Evolutionary conservation across 2,113 vertebrate species (phyloP), one percentile per base, ranked within the genome.

Genomic region (Caracal caracal): DNA sequence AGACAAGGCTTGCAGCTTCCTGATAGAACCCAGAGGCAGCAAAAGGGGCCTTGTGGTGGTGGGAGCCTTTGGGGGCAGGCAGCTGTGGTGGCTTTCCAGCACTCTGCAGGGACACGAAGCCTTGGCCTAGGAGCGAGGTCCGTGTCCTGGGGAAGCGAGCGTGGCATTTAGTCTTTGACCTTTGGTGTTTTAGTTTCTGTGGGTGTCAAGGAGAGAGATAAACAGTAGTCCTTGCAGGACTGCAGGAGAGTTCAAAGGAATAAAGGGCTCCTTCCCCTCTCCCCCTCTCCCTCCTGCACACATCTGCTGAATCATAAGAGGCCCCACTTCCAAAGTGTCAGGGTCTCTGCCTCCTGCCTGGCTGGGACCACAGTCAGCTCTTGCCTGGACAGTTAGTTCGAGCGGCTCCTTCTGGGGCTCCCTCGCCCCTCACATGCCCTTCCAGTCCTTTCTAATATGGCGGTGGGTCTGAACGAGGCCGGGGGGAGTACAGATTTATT

Each of bases 231-330:
- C 61, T 37, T 4, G n/a, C 9, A 30, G 66, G 75, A 8, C 0
- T 1, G 43, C 0, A 4, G 28, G 15, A 51, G 71, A 79, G 82
- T 35, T 40, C 13, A 6, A 0, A 17, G 76, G 65, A 6, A 0
- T 10, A 17, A 35, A 81, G 80, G n/a, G 76, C 47, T 24, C 49
- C 5, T 26, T 13, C 49, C 11, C 0, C 68, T 33, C 12, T 9
- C 24, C 7, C 0, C 59, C 80, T 7, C 43, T 17, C 9, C 19
- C 1, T 4, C 43, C 7, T 0, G 16, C 3, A 0, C 56, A 33
- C 2, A 0, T 24, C 89, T 68, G 15, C 76, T 1, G 56, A 76
- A 24, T 78, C 30, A 5, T 22, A 3, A 17, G 16, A 73, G 93
- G 89, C 19, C 56, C 51, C 24, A 19, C 37, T 8, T 28, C 28